A percentile compares a stretch with the other conserved stretches of the same genome.
Evolutionary conservation across 2,797 vertebrate genomes (phyloP).

Genomic region (Hapalemur alaotrensis): DNA sequence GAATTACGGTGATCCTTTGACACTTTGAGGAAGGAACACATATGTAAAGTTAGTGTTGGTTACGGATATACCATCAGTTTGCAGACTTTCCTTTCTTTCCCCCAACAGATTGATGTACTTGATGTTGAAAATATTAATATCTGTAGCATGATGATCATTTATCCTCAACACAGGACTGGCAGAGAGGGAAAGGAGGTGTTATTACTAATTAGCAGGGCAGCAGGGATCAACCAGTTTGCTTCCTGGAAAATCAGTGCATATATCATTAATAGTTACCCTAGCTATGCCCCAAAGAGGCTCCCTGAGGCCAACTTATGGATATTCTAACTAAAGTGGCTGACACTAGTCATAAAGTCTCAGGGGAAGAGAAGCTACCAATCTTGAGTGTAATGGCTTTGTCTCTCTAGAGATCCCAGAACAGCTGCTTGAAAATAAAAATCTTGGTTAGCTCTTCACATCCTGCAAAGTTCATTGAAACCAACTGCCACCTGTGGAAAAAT

Average conservation of each 20-base stretch:
- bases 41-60: background rate
- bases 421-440: background rate
- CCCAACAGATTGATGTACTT: background rate
- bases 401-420: background rate
- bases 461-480: too few species aligned
- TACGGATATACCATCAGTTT: fast-evolving
- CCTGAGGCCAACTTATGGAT: too few species aligned
- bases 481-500: background rate
- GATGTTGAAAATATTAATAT: background rate
- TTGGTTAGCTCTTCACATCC: background rate
- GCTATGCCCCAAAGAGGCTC: background rate
- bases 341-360: background rate
- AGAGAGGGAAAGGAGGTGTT: background rate
- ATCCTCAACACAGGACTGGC: background rate
- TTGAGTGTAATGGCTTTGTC: background rate
- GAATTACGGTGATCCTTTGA: too few species aligned
- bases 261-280: too few species aligned
- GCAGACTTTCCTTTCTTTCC: fast-evolving
- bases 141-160: background rate
- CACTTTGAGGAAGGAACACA: background rate
- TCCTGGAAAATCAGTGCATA: background rate
- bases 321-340: background rate
- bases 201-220: background rate
- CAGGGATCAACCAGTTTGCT: background rate
- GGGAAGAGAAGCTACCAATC: background rate